Evolutionary conservation across 2,888 invertebrate species (phyloP).

Genomic region (Biston betularia): DNA sequence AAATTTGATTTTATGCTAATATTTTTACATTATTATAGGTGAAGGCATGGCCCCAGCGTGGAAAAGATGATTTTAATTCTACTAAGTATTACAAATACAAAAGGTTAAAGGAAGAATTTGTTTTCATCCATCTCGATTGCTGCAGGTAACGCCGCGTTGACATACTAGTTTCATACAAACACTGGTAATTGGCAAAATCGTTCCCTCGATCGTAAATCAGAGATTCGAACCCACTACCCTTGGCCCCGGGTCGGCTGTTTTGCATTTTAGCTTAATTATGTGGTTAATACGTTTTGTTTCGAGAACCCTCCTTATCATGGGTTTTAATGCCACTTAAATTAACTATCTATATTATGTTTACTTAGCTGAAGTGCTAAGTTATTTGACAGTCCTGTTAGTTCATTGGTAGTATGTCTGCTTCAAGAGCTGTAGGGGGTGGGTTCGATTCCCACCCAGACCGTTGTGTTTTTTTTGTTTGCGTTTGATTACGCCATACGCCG

Average conservation of each 20-base stretch:
- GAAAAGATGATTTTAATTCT: no score
- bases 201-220: constrained; percentile 27
- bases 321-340: constrained; percentile 11
- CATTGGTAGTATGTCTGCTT: no score
- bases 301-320: constrained; percentile 1
- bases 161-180: constrained; percentile 13
- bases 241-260: constrained; percentile 30
- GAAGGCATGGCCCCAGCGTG: no score
- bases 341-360: not conserved
- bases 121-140: not conserved
- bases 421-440: no score
- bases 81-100: no score
- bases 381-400: no score
- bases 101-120: no score
- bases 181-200: constrained; percentile 32
- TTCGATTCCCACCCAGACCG: no score
- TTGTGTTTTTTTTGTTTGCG: no score
- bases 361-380: not conserved
- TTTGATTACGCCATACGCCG: no score
- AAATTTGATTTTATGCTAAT: no score
- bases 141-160: not conserved
- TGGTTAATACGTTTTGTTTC: constrained; percentile 29
- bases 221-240: constrained; percentile 27
- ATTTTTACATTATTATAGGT: no score
- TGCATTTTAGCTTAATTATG: constrained; percentile 35